phyloP scores from a whole-genome alignment of 2,888 invertebrate species.

The Melanotus villosus region DNA sequence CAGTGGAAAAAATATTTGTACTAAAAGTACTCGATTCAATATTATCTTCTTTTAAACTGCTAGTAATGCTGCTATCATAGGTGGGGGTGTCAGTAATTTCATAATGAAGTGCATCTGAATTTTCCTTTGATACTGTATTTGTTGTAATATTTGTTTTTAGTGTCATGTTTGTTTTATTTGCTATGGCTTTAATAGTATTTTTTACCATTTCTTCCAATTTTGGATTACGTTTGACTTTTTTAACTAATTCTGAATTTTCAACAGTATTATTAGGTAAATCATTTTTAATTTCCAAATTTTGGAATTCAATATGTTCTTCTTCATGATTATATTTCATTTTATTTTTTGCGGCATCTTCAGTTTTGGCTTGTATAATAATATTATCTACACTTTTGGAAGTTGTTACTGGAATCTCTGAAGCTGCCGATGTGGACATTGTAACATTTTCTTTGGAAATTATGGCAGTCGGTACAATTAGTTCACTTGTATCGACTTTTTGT shows the following conservation, averaged over 20 bases:
- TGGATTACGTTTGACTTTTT: constrained; percentile 38
- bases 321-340: neutral
- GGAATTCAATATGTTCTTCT: neutral
- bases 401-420: neutral
- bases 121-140: neutral
- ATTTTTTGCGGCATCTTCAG: neutral
- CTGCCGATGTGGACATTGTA: neutral
- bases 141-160: neutral
- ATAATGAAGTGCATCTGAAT: neutral
- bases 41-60: neutral
- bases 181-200: constrained; percentile 28
- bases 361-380: constrained; percentile 34
- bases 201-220: constrained; percentile 29
- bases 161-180: constrained; percentile 10
- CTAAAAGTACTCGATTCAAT: neutral
- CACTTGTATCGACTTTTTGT: constrained; percentile 27
- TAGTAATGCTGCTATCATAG: neutral
- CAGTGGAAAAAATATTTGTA: neutral
- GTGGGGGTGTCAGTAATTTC: neutral
- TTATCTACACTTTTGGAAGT: constrained; percentile 18
- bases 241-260: neutral
- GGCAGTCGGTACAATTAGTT: constrained; percentile 52
- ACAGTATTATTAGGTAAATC: neutral
- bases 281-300: neutral
- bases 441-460: constrained; percentile 24